Base-by-base conservation (phyloP, 2,113 vertebrate species). In the Gallinago media region DNA sequence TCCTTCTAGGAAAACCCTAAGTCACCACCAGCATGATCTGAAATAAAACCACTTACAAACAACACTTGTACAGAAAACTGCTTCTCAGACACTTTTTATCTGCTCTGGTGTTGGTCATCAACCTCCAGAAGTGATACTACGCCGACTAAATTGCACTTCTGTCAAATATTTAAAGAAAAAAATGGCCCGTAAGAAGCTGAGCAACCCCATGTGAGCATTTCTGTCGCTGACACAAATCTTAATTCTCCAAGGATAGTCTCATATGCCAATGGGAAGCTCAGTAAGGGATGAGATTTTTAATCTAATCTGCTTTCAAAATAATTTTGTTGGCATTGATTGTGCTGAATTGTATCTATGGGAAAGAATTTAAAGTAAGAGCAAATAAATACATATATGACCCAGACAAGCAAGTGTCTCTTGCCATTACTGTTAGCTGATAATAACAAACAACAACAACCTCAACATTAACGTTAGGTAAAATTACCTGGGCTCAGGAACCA, bases 251-350 rank as follows among this genome's bases (percentile, higher is more conserved):
- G 94, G 94, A 94, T 59, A 6, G 0, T 52, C 94, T 93, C 92
- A 44, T 46, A 73, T 88, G 89, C 83, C 92, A 93, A 52, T 63
- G 86, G 59, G 92, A 91, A 96, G 85, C 93, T 90, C 67, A 58
- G 63, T 44, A 88, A 92, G 72, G 72, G 47, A 95, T 90, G 90
- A 90, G 88, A 31, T 88, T 76, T 88, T 96, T 94, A 93, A 96
- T 90, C 92, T 93, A 80, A 96, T 96, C 95, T 95, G 79, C 85
- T 96, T 83, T 94, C 90, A 94, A 90, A 96, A 96, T 90, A 93
- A 94, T 95, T 80, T 90, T 90, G 81, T 96, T 96, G 93, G 88
- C 93, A 95, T 83, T 86, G 93, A 96, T 89, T 86, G 85, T 25
- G 52, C 52, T 88, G 72, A 94, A 92, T 74, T 85, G 79, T 88